Percentiles rank a stretch among this genome's conserved stretches.
Conservation (phyloP, 1,140 invertebrate genomes). For the Drosophila nigrodunni region DNA sequence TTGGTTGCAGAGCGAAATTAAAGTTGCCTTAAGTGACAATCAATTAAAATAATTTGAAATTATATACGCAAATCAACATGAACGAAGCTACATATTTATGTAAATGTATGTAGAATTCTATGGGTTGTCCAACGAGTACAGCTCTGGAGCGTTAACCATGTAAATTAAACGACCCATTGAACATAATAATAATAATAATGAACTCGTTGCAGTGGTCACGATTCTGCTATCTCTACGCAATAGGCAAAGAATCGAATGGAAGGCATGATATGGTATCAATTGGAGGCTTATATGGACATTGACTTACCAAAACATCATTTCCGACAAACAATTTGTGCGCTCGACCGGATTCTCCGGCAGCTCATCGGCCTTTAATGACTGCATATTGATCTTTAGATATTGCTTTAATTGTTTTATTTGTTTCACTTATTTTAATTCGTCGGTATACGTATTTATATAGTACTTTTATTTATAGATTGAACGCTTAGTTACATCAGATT, state of each 20-base stretch:
- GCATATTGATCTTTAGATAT: conserved; percentile 51
- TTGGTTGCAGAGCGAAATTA: conserved; percentile 34
- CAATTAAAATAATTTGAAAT: conserved; percentile 61
- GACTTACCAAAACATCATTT: conserved; percentile 71
- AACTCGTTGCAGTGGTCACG: conserved; percentile 46
- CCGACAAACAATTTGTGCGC: conserved; percentile 63
- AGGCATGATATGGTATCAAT: conserved; percentile 1
- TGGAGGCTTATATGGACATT: background rate
- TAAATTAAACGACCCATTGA: conserved; percentile 69
- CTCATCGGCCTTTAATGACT: conserved; percentile 73
- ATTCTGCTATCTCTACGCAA: background rate
- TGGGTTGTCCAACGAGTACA: conserved; percentile 1
- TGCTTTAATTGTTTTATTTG: conserved; percentile 19
- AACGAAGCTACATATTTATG: background rate
- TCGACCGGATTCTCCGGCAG: conserved; percentile 71
- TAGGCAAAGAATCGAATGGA: background rate
- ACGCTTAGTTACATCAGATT: conserved; percentile 21
- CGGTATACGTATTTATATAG: background rate
- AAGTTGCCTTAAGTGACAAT: conserved; percentile 54
- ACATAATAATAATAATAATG: conserved; percentile 30
- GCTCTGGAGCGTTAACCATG: conserved; percentile 27
- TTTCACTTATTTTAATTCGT: background rate
- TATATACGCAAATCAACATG: conserved; percentile 32
- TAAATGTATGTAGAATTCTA: conserved; percentile 16
- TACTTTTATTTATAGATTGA: conserved; percentile 2